Percentiles rank a stretch among this genome's conserved stretches.
These are phyloP conservation scores for Brenthis ino DNA, from an alignment of 2,888 invertebrate species.

Conservation along the genomic window DNA sequence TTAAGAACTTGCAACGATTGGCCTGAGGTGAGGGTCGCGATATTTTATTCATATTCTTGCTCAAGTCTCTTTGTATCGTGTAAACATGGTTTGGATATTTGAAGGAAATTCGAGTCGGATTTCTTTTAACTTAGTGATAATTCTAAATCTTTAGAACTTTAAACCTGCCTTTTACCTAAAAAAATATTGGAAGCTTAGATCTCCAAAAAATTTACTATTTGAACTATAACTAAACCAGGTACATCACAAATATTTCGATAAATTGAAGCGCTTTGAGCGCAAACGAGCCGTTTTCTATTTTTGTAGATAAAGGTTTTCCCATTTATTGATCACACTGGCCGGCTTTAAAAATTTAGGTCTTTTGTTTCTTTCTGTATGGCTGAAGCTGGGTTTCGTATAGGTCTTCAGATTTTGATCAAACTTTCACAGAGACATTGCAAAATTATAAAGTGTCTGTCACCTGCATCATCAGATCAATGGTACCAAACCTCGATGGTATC, in stretches of 20 bases:
- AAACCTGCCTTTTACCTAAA: too few relatives aligned
- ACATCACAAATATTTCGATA: slow-evolving; percentile 36
- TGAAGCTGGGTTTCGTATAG: too few relatives aligned
- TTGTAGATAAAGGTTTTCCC: slow-evolving; percentile 16
- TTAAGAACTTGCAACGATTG: slow-evolving; percentile 25
- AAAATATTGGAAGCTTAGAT: too few relatives aligned
- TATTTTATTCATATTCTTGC: slow-evolving; percentile 28
- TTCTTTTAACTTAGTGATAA: too few relatives aligned
- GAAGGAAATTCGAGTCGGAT: not conserved
- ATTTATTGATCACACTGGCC: slow-evolving; percentile 11
- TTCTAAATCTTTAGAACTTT: too few relatives aligned
- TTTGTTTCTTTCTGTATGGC: not conserved
- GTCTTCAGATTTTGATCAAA: too few relatives aligned
- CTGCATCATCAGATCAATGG: too few relatives aligned
- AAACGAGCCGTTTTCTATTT: slow-evolving; percentile 22
- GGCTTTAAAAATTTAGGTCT: slow-evolving; percentile 9
- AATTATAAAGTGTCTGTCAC: too few relatives aligned
- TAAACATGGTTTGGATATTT: not conserved
- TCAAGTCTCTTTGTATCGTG: slow-evolving; percentile 17
- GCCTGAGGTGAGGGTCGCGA: slow-evolving; percentile 17
- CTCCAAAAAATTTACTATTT: not conserved
- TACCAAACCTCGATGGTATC: too few relatives aligned
- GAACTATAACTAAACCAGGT: slow-evolving; percentile 18
- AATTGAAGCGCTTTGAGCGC: slow-evolving; percentile 32
- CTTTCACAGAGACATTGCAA: too few relatives aligned